These are phyloP conservation scores for Stenolophus ochropezus DNA, from an alignment of 2,888 invertebrate species.

Conservation along the genomic window DNA sequence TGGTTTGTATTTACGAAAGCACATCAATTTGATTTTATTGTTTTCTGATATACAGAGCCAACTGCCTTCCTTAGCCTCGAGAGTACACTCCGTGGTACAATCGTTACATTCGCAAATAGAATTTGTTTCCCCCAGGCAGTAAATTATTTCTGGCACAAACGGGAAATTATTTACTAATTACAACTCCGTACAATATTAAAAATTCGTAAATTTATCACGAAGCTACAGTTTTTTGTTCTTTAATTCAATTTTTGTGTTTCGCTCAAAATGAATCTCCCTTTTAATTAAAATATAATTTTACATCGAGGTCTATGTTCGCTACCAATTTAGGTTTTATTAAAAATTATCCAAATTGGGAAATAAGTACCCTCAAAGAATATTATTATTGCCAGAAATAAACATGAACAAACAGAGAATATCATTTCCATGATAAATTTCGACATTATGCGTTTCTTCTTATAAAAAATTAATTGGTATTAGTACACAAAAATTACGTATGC, in stretches of 20 bases:
- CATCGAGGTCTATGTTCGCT: neutral
- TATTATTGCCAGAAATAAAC: too few species aligned
- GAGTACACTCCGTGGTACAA: slow-evolving; percentile 7
- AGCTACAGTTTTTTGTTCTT: slow-evolving; percentile 27
- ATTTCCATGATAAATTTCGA: too few species aligned
- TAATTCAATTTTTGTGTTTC: slow-evolving; percentile 44
- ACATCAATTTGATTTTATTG: slow-evolving; percentile 48
- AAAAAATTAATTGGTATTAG: too few species aligned
- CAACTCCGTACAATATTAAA: neutral
- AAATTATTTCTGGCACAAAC: neutral
- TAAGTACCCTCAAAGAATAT: neutral
- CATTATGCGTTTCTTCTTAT: too few species aligned
- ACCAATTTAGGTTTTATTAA: neutral
- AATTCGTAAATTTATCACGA: slow-evolving; percentile 46
- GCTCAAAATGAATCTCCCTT: slow-evolving; percentile 41
- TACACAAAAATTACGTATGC: too few species aligned
- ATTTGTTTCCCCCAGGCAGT: neutral
- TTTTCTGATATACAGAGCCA: slow-evolving; percentile 43
- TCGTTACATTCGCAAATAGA: neutral
- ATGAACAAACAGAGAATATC: too few species aligned
- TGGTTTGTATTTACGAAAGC: slow-evolving; percentile 37
- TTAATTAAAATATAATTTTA: slow-evolving; percentile 44
- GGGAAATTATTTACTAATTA: slow-evolving; percentile 32
- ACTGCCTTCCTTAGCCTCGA: slow-evolving; percentile 3
- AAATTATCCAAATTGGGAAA: neutral